Conservation (phyloP, 2,888 invertebrate species). For the Philaethria dido region DNA sequence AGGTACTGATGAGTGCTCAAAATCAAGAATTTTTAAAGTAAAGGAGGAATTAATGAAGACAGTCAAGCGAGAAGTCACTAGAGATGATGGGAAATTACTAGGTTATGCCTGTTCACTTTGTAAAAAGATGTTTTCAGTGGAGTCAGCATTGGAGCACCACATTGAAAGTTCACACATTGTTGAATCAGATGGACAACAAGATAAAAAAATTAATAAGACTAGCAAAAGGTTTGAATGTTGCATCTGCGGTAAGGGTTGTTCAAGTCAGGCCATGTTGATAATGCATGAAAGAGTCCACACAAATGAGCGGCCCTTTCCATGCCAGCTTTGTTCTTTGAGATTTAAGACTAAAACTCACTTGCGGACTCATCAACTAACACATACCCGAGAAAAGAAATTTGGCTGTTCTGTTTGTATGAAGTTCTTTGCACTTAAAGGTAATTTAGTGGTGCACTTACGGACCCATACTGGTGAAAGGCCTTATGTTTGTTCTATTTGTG, state of each 20-base stretch:
- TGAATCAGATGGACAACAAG: constrained; percentile 63
- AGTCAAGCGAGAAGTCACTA: constrained; percentile 72
- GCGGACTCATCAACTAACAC: constrained; percentile 77
- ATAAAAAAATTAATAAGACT: constrained; percentile 60
- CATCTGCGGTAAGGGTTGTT: constrained; percentile 73
- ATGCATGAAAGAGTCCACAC: constrained; percentile 82
- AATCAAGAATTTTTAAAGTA: constrained; percentile 62
- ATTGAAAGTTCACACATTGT: constrained; percentile 70
- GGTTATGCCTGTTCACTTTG: constrained; percentile 77
- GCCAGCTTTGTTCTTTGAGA: constrained; percentile 71
- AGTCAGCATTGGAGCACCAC: constrained; percentile 73
- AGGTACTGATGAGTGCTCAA: constrained; percentile 60
- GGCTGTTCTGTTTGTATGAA: constrained; percentile 82
- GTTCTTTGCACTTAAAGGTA: constrained; percentile 80
- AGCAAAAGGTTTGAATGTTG: constrained; percentile 71
- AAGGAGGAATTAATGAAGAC: constrained; percentile 75
- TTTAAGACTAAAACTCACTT: constrained; percentile 81
- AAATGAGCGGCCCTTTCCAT: constrained; percentile 76
- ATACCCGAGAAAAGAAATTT: constrained; percentile 80
- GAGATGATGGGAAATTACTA: constrained; percentile 67
- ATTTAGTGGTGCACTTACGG: constrained; percentile 76
- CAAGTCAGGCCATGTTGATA: constrained; percentile 77
- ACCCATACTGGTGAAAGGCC: constrained; percentile 81
- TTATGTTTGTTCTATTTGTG: constrained; percentile 73
- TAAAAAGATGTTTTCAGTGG: constrained; percentile 77